These are phyloP conservation scores for Sparidentex hasta DNA, from an alignment of 2,797 vertebrate species.

Conservation along the genomic window DNA sequence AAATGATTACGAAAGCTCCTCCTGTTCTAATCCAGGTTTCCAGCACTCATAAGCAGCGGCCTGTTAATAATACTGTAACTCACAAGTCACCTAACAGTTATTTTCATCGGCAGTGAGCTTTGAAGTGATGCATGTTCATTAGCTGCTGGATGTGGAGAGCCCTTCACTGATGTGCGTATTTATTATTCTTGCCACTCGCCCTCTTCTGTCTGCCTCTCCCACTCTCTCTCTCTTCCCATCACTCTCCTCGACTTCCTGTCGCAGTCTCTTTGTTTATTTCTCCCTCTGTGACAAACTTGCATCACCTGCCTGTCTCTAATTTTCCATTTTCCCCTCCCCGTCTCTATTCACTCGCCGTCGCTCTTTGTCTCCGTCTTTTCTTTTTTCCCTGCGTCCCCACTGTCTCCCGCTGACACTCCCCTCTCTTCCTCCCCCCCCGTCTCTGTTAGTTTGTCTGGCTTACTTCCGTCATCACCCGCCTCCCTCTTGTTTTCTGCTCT, in stretches of 20 bases:
- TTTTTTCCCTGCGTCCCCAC: slow-evolving; percentile 5
- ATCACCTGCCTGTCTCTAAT: slow-evolving; percentile 66
- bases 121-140: slow-evolving; percentile 52
- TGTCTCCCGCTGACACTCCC: slow-evolving; percentile 15
- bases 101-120: slow-evolving; percentile 42
- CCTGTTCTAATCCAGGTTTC: slow-evolving; percentile 18
- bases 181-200: slow-evolving; percentile 57
- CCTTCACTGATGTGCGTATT: slow-evolving; percentile 31
- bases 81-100: slow-evolving; percentile 27
- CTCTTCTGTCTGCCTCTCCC: slow-evolving; percentile 33
- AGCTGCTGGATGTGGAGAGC: slow-evolving; percentile 30
- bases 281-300: slow-evolving; percentile 64
- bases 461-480: slow-evolving; percentile 56
- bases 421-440: slow-evolving; percentile 36
- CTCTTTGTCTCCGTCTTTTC: slow-evolving; percentile 38
- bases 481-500: slow-evolving; percentile 60
- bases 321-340: slow-evolving; percentile 46
- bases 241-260: slow-evolving; percentile 54
- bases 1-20: slow-evolving; percentile 2
- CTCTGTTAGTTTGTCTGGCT: slow-evolving; percentile 64
- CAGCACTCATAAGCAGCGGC: background rate
- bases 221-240: slow-evolving; percentile 45
- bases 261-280: slow-evolving; percentile 61
- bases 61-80: slow-evolving; percentile 15
- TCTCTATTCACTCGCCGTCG: slow-evolving; percentile 40